Base-by-base conservation (phyloP, 2,888 invertebrate genomes). In the Venusia cambrica region DNA sequence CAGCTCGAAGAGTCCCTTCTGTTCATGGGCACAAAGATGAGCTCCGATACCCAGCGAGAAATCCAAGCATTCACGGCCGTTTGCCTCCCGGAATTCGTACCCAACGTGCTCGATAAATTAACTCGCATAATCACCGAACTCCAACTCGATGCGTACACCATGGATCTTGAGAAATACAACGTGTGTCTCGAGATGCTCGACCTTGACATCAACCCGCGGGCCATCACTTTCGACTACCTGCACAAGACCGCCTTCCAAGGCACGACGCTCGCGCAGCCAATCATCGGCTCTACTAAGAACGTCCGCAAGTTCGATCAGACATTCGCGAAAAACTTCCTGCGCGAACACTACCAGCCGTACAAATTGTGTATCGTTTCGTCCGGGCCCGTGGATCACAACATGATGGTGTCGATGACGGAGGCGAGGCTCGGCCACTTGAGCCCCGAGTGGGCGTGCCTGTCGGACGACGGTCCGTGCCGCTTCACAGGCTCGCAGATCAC, bases 321-420 rank as follows among this genome's bases (percentile, higher is more conserved):
- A 1, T 46, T 41, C n/a, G 31, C 89, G 1, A 12, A 19, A 2
- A 21, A 33, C 2, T 81, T 58, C 40, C 41, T 74, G 4, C 21
- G 34, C 3, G 51, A 69, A 25, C 62, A 72, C 30, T 81, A 75
- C 16, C 65, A 64, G 11, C 78, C 80, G 1, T 57, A 91, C 7
- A 84, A 94, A 46, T 90, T 95, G 62, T 92, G 94, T 2, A 66
- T 96, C 13, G 91, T 92, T 13, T 91, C 90, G 20, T 92, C 94
- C 18, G 94, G 92, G 32, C 90, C 91, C 16, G 89, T 94, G 0
- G 70, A 89, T 24, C 94, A 95, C 54, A 74, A 89, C 0, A 75
- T 90, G 29, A 74, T 94, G 29, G 88, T 90, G 8, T 70, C 85
- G 7, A 67, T 90, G 11, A 92, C 92, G 1, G 71, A 90, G 15